Evolutionary conservation across 2,113 vertebrate species (phyloP).

Genomic region (Muntiacus reevesi): DNA sequence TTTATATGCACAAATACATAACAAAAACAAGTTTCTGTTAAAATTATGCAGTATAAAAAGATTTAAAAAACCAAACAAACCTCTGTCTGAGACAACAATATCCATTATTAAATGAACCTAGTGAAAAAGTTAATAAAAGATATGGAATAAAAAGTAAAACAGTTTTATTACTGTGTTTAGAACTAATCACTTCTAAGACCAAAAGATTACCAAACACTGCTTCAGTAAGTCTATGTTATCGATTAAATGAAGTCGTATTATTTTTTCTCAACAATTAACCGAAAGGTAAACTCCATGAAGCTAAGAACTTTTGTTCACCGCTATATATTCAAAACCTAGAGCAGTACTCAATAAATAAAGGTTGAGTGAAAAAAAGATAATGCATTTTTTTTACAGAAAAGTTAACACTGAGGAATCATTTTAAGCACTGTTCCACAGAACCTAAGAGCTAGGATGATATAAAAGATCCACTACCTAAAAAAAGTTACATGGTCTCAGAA

Average conservation of each 20-base stretch:
- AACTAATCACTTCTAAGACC: neutral
- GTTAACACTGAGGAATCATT: neutral
- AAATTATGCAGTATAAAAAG: neutral
- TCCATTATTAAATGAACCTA: neutral
- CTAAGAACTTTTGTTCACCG: conserved; percentile 1
- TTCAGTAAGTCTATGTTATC: neutral
- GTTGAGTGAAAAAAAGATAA: neutral
- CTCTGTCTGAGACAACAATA: neutral
- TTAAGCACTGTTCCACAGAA: neutral
- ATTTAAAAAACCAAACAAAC: neutral
- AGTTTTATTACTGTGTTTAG: neutral
- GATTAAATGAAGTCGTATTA: neutral
- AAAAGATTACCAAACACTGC: conserved; percentile 23
- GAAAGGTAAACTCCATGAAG: neutral
- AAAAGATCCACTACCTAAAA: neutral
- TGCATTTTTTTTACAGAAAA: conserved; percentile 28
- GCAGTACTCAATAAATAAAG: neutral
- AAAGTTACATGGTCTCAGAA: neutral
- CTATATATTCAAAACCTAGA: neutral
- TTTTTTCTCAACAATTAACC: neutral
- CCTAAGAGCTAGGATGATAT: neutral
- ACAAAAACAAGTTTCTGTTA: neutral
- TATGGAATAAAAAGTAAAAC: neutral
- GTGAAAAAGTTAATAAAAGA: neutral
- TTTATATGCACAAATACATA: neutral